A percentile compares a stretch with the other conserved stretches of the same genome.
Conservation (phyloP, 2,888 invertebrate genomes). For the Aleiodes leptofemur region DNA sequence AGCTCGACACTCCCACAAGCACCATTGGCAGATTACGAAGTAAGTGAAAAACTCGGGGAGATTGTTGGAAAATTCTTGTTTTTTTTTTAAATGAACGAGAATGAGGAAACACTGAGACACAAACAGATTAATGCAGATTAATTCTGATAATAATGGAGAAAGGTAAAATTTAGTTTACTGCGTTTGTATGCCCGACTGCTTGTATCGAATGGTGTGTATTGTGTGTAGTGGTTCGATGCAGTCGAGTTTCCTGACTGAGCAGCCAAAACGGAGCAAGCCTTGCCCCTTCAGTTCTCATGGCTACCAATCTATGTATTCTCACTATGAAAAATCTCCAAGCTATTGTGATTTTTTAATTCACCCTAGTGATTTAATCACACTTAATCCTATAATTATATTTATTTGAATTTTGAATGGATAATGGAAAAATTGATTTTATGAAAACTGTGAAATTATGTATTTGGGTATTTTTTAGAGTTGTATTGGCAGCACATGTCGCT, state of each 20-base stretch:
- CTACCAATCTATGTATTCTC: slow-evolving; percentile 58
- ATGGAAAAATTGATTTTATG: too few relatives aligned
- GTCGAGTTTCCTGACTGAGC: slow-evolving; percentile 71
- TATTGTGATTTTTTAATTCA: background rate
- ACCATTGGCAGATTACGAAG: slow-evolving; percentile 5
- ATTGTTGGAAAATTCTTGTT: slow-evolving; percentile 4
- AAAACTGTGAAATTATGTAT: too few relatives aligned
- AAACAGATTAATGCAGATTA: background rate
- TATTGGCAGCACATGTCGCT: slow-evolving; percentile 1
- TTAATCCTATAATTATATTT: too few relatives aligned
- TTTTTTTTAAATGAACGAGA: background rate
- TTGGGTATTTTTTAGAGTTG: too few relatives aligned
- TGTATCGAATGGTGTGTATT: slow-evolving; percentile 32
- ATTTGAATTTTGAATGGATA: too few relatives aligned
- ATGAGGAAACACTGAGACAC: background rate
- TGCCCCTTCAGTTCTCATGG: slow-evolving; percentile 65
- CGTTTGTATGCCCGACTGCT: slow-evolving; percentile 44
- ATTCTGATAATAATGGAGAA: slow-evolving; percentile 27
- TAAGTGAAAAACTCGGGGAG: background rate
- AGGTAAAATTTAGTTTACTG: slow-evolving; percentile 45
- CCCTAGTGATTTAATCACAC: background rate
- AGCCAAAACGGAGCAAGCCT: slow-evolving; percentile 64
- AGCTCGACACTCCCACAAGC: slow-evolving; percentile 34
- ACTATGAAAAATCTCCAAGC: background rate
- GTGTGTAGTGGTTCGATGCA: slow-evolving; percentile 70